These are phyloP conservation scores for Epinotia nisella DNA, from an alignment of 2,888 invertebrate species.

Conservation along the genomic window DNA sequence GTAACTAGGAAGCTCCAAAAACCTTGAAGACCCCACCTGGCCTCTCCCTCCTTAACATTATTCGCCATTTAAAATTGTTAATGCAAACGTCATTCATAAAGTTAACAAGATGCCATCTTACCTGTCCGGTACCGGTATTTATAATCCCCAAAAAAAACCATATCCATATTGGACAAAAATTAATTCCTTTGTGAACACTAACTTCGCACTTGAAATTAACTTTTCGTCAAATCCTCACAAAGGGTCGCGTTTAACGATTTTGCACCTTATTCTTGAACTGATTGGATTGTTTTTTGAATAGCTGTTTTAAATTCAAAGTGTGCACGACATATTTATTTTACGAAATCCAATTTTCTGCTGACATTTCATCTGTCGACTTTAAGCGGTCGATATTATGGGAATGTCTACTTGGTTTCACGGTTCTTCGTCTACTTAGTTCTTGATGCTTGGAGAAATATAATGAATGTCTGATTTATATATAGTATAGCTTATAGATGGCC, in stretches of 20 bases:
- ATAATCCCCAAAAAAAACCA: slow-evolving; percentile 67
- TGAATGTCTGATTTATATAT: slow-evolving; percentile 32
- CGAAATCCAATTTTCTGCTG: slow-evolving; percentile 85
- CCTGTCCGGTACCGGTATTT: slow-evolving; percentile 62
- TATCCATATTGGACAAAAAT: slow-evolving; percentile 72
- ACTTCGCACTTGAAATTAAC: slow-evolving; percentile 79
- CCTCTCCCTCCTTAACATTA: not conserved
- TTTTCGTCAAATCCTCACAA: slow-evolving; percentile 64
- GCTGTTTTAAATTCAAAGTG: slow-evolving; percentile 65
- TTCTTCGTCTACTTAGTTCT: slow-evolving; percentile 65
- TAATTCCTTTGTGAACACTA: slow-evolving; percentile 73
- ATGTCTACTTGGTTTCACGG: slow-evolving; percentile 80
- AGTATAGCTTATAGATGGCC: not conserved
- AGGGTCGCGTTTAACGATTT: slow-evolving; percentile 46
- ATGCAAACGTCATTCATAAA: slow-evolving; percentile 72
- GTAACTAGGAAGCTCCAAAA: slow-evolving; percentile 17
- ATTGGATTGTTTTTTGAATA: slow-evolving; percentile 54
- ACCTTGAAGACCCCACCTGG: slow-evolving; percentile 22
- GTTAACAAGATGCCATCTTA: slow-evolving; percentile 69
- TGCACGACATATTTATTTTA: slow-evolving; percentile 84
- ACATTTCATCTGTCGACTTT: slow-evolving; percentile 84
- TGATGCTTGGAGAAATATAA: slow-evolving; percentile 51
- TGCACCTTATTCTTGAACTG: slow-evolving; percentile 49
- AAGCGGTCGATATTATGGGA: slow-evolving; percentile 75
- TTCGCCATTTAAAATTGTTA: slow-evolving; percentile 35